Percentiles rank a stretch among this genome's conserved stretches.
Evolutionary conservation across 2,888 invertebrate genomes (phyloP).

Genomic region (Amiota minor): DNA sequence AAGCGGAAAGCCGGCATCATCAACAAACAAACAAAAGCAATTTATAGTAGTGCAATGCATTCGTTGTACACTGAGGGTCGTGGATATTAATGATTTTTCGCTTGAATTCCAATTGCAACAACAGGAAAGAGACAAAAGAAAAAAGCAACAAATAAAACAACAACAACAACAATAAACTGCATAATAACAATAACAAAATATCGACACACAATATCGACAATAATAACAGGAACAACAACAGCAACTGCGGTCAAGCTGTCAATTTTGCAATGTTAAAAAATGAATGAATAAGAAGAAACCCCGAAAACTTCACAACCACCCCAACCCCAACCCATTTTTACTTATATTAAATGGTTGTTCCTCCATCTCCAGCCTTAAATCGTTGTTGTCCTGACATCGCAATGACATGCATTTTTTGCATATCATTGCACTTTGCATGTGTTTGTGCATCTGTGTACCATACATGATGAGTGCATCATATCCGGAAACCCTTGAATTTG

Average conservation of each 20-base stretch:
- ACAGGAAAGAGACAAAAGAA: constrained; percentile 40
- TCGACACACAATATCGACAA: constrained; percentile 46
- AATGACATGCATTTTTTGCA: constrained; percentile 66
- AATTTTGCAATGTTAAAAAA: constrained; percentile 56
- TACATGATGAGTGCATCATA: constrained; percentile 22
- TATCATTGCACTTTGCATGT: constrained; percentile 58
- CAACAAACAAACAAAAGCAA: constrained; percentile 13
- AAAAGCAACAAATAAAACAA: constrained; percentile 24
- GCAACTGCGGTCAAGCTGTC: constrained; percentile 69
- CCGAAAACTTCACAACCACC: constrained; percentile 30
- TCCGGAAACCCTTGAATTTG: constrained; percentile 50
- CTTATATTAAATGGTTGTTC: neutral
- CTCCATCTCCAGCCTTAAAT: constrained; percentile 25
- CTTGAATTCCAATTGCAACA: constrained; percentile 68
- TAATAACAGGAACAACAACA: constrained; percentile 45
- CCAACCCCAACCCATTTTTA: neutral
- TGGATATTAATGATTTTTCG: constrained; percentile 71
- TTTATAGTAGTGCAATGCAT: constrained; percentile 40
- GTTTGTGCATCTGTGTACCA: constrained; percentile 27
- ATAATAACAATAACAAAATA: constrained; percentile 62
- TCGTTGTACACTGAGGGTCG: constrained; percentile 43
- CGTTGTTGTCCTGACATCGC: constrained; percentile 48
- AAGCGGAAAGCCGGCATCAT: constrained; percentile 32
- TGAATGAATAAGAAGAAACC: constrained; percentile 52
- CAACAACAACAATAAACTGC: constrained; percentile 43